phyloP scores from a whole-genome alignment of 2,888 invertebrate species.

The Danaus chrysippus region DNA sequence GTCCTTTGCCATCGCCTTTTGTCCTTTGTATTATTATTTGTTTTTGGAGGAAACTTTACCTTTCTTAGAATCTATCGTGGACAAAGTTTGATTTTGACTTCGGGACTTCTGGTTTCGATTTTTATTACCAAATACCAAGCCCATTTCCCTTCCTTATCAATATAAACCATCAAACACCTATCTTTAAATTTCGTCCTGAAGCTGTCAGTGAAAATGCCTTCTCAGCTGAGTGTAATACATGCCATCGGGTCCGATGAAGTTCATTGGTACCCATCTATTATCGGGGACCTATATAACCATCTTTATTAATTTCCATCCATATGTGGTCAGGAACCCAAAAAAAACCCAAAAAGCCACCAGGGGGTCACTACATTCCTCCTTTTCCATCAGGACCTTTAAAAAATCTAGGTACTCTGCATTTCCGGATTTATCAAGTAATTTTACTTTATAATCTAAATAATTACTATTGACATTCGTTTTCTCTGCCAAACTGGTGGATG shows the following conservation, averaged over 20 bases:
- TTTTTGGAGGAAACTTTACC: constrained; percentile 23
- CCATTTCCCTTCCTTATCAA: constrained; percentile 68
- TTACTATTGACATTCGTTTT: constrained; percentile 55
- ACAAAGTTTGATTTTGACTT: constrained; percentile 34
- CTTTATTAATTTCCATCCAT: constrained; percentile 70
- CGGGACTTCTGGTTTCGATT: constrained; percentile 33
- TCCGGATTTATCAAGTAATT: constrained; percentile 62
- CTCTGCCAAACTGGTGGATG: constrained; percentile 47
- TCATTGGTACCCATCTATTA: constrained; percentile 66
- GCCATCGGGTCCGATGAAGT: constrained; percentile 67
- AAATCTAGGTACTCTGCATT: constrained; percentile 61
- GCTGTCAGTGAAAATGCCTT: constrained; percentile 57
- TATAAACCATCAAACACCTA: constrained; percentile 53
- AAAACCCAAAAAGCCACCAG: too few species aligned
- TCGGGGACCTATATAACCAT: constrained; percentile 69
- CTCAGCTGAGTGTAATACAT: constrained; percentile 64
- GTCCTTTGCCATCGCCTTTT: constrained; percentile 35
- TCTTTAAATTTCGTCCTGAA: constrained; percentile 47
- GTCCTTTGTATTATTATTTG: constrained; percentile 23
- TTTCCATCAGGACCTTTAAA: constrained; percentile 70
- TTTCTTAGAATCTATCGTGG: constrained; percentile 35
- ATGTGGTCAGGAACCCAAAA: constrained; percentile 58
- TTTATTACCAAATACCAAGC: constrained; percentile 52
- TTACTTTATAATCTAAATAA: constrained; percentile 69
- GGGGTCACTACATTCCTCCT: constrained; percentile 65